Evolutionary conservation across 2,888 invertebrate species (phyloP).

Genomic region (Xanthorhoe spadicearia): DNA sequence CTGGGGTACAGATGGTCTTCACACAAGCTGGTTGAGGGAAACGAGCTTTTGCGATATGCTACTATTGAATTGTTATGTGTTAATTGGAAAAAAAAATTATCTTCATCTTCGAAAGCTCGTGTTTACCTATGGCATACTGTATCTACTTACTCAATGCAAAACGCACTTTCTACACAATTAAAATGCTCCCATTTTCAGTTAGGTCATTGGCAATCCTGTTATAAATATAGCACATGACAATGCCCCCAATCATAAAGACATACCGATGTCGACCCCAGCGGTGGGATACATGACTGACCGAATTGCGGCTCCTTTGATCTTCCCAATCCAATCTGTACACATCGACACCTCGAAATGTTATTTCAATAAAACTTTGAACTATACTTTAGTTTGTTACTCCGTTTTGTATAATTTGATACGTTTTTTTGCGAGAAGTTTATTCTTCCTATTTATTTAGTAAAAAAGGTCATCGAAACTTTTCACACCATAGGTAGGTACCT

Average conservation of each 20-base stretch:
- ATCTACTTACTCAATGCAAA: too few species aligned
- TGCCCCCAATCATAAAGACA: not conserved
- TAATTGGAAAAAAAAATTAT: too few species aligned
- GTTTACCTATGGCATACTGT: too few species aligned
- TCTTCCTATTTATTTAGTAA: not conserved
- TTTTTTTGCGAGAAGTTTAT: not conserved
- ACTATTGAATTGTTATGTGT: too few species aligned
- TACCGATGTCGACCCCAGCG: not conserved
- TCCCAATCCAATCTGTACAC: not conserved
- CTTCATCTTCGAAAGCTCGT: too few species aligned
- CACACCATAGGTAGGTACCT: too few species aligned
- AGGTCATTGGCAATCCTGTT: not conserved
- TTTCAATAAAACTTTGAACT: not conserved
- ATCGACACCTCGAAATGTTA: slow-evolving; percentile 6
- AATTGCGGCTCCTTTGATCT: slow-evolving; percentile 29
- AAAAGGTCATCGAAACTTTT: too few species aligned
- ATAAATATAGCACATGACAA: not conserved
- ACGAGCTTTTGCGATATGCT: too few species aligned
- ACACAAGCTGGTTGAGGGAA: too few species aligned
- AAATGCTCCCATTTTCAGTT: too few species aligned
- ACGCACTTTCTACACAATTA: too few species aligned
- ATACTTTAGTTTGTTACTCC: not conserved
- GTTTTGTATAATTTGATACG: not conserved
- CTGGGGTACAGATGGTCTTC: too few species aligned
- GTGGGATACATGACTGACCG: slow-evolving; percentile 7